Conservation (phyloP, 2,113 vertebrate species). For the Serilophus lunatus region DNA sequence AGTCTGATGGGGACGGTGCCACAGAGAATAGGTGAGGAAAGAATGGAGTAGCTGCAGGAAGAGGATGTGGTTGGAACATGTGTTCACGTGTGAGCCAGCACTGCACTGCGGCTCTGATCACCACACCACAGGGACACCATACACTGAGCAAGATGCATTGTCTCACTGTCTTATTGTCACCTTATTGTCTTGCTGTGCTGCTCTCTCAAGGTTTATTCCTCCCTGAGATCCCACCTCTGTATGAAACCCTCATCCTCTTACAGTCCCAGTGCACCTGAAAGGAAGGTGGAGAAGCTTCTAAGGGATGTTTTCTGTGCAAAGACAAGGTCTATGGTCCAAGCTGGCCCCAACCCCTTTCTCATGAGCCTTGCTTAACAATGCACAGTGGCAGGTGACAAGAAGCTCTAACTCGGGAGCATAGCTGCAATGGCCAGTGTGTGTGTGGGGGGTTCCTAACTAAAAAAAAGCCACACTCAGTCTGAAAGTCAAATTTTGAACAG, state of each 20-base stretch:
- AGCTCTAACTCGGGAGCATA: accelerated
- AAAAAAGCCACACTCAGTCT: neutral
- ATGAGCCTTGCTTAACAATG: neutral
- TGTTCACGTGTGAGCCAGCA: neutral
- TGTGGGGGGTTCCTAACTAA: neutral
- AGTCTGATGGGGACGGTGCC: accelerated
- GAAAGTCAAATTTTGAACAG: neutral
- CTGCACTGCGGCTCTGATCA: neutral
- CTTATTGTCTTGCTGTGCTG: neutral
- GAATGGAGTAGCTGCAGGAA: neutral
- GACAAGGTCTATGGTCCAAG: neutral
- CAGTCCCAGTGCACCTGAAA: neutral
- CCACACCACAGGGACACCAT: accelerated
- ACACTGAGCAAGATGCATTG: neutral
- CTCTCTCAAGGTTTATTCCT: neutral
- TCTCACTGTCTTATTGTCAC: neutral
- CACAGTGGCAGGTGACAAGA: neutral
- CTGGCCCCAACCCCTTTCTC: neutral
- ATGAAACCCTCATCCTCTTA: neutral
- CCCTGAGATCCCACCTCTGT: neutral
- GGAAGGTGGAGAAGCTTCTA: neutral
- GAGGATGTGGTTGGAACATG: neutral
- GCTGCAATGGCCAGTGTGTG: neutral
- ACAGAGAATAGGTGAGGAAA: neutral
- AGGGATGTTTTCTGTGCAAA: neutral